Evolutionary conservation across 2,888 invertebrate species (phyloP), one percentile per base, ranked within the genome.

Genomic region (Agrotis clavis): DNA sequence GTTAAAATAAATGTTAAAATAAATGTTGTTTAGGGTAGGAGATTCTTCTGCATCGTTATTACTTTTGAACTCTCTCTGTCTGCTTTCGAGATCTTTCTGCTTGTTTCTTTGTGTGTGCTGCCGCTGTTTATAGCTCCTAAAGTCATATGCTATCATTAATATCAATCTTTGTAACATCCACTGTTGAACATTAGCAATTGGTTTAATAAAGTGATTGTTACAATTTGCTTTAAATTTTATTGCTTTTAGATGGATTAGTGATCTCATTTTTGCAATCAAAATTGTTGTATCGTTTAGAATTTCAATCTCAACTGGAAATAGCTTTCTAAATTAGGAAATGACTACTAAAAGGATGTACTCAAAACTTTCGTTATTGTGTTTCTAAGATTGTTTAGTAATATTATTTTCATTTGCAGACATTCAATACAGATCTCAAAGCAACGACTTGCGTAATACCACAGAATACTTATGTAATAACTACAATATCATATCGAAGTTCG

Each of bases 331-430:
- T 35, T 35, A 35, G 35, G 1, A 35, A 35, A 35, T 35, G 0
- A 35, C 35, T 35, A 35, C 7, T 35, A 35, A 9, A 35, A 35
- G 9, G 9, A 35, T 35, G 35, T 0, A 35, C 9, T 30, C 30
- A 9, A 9, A 35, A 3, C 4, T 35, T 3, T 3, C 0, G 1
- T 4, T 35, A 35, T 35, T 35, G 35, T 35, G 9, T 35, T 35
- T 35, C 35, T 35, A 35, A 35, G 35, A 35, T 35, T 5, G 4
- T 30, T 45, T 11, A 16, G 2, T 30, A 21, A 45, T 47, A 2
- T 50, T 14, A 68, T 67, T 67, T 35, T 35, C 71, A 61, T 47
- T 69, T 61, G 2, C 56, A 77, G 50, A 54, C 21, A 71, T 57
- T 51, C 25, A 35, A 13, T 47, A 19, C 35, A 47, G 50, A 14